phyloP scores from a whole-genome alignment of 2,797 vertebrate species.

The Eulemur albifrons region DNA sequence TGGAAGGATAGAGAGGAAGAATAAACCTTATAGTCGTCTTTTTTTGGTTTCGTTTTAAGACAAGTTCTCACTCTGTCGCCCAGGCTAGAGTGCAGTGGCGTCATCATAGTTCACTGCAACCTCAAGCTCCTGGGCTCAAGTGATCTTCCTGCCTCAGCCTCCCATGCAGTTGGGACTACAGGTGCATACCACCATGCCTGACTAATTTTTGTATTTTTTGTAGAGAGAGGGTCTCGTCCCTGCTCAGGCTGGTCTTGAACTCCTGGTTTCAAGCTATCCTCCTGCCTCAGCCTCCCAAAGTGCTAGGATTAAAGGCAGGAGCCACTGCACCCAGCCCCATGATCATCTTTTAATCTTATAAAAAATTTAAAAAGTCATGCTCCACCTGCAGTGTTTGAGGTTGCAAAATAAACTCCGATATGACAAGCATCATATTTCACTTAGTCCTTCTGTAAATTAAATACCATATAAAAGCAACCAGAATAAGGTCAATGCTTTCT shows the following conservation, averaged over 20 bases:
- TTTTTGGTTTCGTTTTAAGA: not conserved
- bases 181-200: no score
- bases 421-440: not conserved
- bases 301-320: not conserved
- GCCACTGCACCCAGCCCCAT: not conserved
- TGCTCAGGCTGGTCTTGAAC: not conserved
- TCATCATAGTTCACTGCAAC: not conserved
- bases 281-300: not conserved
- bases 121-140: not conserved
- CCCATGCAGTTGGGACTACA: no score
- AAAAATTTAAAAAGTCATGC: not conserved
- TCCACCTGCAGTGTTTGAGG: not conserved
- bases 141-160: not conserved
- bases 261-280: not conserved
- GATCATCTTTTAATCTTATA: not conserved
- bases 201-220: not conserved
- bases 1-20: not conserved
- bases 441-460: slow-evolving; percentile 16
- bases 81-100: not conserved
- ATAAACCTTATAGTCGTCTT: not conserved
- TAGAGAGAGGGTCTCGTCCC: not conserved
- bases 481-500: not conserved
- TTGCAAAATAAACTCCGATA: slow-evolving; percentile 16
- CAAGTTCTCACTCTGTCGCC: not conserved
- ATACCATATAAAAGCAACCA: not conserved